Evolutionary conservation across 37 sponge, comb jelly and placozoan species (phyloP).

Genomic region (Cladorhizidae sp.): DNA sequence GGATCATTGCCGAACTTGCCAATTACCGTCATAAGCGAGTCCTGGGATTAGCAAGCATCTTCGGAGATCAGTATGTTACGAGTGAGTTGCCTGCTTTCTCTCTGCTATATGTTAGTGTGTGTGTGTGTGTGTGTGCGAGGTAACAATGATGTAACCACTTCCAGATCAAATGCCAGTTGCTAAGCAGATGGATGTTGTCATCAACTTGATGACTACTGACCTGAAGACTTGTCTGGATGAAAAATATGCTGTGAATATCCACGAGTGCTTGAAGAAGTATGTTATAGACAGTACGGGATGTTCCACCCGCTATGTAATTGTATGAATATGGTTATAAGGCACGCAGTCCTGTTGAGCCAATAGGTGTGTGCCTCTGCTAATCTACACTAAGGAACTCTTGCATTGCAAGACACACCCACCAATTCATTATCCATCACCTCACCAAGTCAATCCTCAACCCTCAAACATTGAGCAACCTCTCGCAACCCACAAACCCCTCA

Average conservation of each 20-base stretch:
- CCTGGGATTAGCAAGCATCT: conserved; percentile 72
- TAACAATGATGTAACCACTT: neutral
- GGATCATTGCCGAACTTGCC: conserved; percentile 41
- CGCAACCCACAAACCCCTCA: too few species aligned
- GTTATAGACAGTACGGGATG: too few species aligned
- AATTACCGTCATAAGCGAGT: conserved; percentile 62
- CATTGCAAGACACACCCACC: too few species aligned
- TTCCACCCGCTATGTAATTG: too few species aligned
- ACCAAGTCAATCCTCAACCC: too few species aligned
- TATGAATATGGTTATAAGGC: too few species aligned
- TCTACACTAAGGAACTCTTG: too few species aligned
- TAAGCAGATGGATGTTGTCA: conserved; percentile 38
- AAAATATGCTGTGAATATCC: neutral
- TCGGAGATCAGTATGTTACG: conserved; percentile 63
- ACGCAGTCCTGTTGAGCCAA: too few species aligned
- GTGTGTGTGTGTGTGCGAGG: neutral
- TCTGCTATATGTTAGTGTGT: neutral
- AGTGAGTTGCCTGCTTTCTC: conserved; percentile 22
- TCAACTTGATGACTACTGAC: conserved; percentile 5
- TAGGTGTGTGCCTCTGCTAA: too few species aligned
- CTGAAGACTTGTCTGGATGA: conserved; percentile 47
- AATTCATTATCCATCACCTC: too few species aligned
- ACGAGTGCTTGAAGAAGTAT: conserved; percentile 11
- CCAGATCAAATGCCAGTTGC: conserved; percentile 34
- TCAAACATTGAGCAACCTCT: too few species aligned